Evolutionary conservation across 2,797 vertebrate genomes (phyloP), one percentile per base, ranked within the genome.

Genomic region (Oophaga sylvatica): DNA sequence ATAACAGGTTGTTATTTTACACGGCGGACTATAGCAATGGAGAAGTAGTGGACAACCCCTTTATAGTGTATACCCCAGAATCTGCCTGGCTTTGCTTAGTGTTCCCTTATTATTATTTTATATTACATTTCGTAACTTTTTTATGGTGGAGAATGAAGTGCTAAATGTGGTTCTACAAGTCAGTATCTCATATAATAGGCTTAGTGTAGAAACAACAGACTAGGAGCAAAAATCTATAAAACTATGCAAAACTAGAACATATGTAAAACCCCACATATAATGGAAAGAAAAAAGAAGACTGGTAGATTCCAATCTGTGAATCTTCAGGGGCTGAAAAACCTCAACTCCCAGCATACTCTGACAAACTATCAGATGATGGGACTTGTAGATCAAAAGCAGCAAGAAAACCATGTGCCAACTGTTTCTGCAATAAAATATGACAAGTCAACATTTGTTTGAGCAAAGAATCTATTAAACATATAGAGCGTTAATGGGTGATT

Each of bases 401-500:
- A 20, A 26, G 26, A 80, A 10, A 62, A 16, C 15, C 78, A 59
- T 6, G 11, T 20, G 59, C 7, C 35, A 63, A 62, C 59, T 41
- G 57, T 63, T 45, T 35, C 22, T 22, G 62, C 57, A 35, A 60
- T 60, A 80, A 35, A 60, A 62, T 56, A 80, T 62, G 56, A 35
- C 29, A 62, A 80, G 57, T 80, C 78, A 77, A 56, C 29, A 22
- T 80, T 60, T 80, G 78, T 62, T 60, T 62, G 78, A 80, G 56
- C 29, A 60, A n/a, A 63, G 68, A 75, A 84, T 53, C 82, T 75
- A 84, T 85, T 29, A 62, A 20, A 48, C 41, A 77, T 56, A 45
- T 56, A 81, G 85, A 81, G 83, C 60, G 87, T 82, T 20, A 2
- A 86, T 90, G 91, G 73, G 62, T 83, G 88, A 90, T 85, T 81